These are phyloP conservation scores for Andrena haemorrhoa DNA, from an alignment of 2,888 invertebrate genomes.

Conservation along the genomic window DNA sequence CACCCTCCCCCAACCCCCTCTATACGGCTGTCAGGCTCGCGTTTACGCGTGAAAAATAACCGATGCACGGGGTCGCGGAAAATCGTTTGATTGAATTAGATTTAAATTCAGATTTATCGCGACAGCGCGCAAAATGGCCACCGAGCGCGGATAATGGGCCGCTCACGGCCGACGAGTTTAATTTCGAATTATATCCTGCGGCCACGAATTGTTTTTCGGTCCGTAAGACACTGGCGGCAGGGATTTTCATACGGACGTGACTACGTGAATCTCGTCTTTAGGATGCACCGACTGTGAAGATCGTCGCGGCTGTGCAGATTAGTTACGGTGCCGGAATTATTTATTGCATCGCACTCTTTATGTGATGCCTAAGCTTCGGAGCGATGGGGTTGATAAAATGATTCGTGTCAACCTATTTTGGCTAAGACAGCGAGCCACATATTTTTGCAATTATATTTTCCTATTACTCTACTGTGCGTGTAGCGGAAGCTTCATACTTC, in stretches of 20 bases:
- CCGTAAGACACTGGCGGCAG: not conserved
- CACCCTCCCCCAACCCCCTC: not conserved
- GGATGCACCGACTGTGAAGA: not conserved
- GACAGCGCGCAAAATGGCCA: conserved; percentile 15
- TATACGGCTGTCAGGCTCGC: conserved; percentile 4
- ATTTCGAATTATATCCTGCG: conserved; percentile 12
- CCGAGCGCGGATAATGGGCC: not conserved
- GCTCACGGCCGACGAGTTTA: conserved; percentile 1
- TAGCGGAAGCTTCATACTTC: too few relatives aligned
- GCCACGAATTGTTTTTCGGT: conserved; percentile 2
- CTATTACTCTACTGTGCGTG: too few relatives aligned
- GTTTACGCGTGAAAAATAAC: conserved; percentile 43
- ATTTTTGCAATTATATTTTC: too few relatives aligned
- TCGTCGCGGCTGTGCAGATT: not conserved
- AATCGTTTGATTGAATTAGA: conserved; percentile 58
- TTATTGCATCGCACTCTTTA: too few relatives aligned
- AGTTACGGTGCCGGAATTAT: too few relatives aligned
- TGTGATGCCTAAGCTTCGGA: too few relatives aligned
- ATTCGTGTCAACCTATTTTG: too few relatives aligned
- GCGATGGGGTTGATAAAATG: too few relatives aligned
- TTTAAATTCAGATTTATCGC: conserved; percentile 59
- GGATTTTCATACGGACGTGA: not conserved
- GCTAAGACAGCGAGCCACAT: too few relatives aligned
- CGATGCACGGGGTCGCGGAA: conserved; percentile 6
- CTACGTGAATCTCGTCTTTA: not conserved